Evolutionary conservation across 2,113 vertebrate genomes (phyloP), one percentile per base, ranked within the genome.

Genomic region (Herpailurus yagouaroundi): DNA sequence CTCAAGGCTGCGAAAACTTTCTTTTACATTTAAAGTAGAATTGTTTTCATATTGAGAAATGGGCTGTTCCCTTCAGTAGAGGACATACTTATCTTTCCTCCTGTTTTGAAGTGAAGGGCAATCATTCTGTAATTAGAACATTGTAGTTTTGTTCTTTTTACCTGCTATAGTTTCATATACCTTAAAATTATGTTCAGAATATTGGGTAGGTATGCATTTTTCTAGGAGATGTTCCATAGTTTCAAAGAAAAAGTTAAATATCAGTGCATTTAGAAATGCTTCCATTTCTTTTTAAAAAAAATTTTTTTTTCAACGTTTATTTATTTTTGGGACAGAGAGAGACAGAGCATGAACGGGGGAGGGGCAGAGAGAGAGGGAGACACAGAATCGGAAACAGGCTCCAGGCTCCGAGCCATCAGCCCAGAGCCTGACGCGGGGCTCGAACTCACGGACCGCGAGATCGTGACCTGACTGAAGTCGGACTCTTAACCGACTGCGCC

Each of bases 221-320:
- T 60, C 21, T 73, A 45, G 13, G 90, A 83, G 64, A 71, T 19
- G 50, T 68, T 55, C 33, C 48, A 31, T 14, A 55, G 10, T 52
- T 38, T 81, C 33, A 82, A 7, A 16, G 12, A 71, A 68, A 45
- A 81, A 36, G 36, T 60, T 68, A 55, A 41, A 89, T 45, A 85
- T 94, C 88, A 97, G 82, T 71, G 94, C 93, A 91, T 74, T 91
- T 60, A 94, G 63, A 97, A 88, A 91, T 0, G 3, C 64, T 77
- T 91, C 36, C 48, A 76, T 93, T 79, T 79, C 29, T 87, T n/a
- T n/a, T n/a, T n/a, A n/a, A n/a, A n/a, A n/a, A n/a, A n/a, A n/a
- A n/a, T n/a, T n/a, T n/a, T n/a, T n/a, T n/a, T n/a, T n/a, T n/a
- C n/a, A n/a, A n/a, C n/a, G n/a, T n/a, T n/a, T n/a, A n/a, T n/a